Evolutionary conservation across 2,113 vertebrate species (phyloP).

Genomic region (Pseudolaguvia tuberculata): DNA sequence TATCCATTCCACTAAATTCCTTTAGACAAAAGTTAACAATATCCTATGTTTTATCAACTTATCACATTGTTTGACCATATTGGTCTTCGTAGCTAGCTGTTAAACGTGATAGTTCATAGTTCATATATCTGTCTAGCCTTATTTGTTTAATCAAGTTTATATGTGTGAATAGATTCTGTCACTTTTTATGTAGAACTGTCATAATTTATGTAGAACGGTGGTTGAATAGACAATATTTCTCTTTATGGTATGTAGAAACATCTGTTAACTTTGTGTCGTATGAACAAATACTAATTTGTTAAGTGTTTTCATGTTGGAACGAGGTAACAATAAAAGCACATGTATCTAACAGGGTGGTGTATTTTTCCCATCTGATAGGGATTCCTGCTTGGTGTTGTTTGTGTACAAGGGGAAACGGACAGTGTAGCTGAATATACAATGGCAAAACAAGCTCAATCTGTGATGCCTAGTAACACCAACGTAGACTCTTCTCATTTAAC

Average conservation of each 20-base stretch:
- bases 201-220: slow-evolving; percentile 46
- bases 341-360: slow-evolving; percentile 9
- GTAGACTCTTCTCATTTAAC: slow-evolving; percentile 16
- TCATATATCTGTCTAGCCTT: slow-evolving; percentile 43
- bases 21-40: slow-evolving; percentile 10
- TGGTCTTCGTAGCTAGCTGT: slow-evolving; percentile 43
- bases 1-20: not conserved
- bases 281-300: slow-evolving; percentile 12
- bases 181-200: slow-evolving; percentile 50
- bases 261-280: slow-evolving; percentile 52
- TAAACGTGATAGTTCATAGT: slow-evolving; percentile 34
- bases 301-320: not conserved
- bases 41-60: slow-evolving; percentile 26
- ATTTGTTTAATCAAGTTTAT: not conserved
- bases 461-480: slow-evolving; percentile 7
- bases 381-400: slow-evolving; percentile 1
- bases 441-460: slow-evolving; percentile 8
- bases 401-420: not conserved
- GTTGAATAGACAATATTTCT: slow-evolving; percentile 50
- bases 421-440: slow-evolving; percentile 3
- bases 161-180: slow-evolving; percentile 5
- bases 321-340: slow-evolving; percentile 20
- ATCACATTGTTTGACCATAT: slow-evolving; percentile 47
- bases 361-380: slow-evolving; percentile 22
- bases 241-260: slow-evolving; percentile 42